phyloP scores from a whole-genome alignment of 2,888 invertebrate species.

The Clunio marinus region DNA sequence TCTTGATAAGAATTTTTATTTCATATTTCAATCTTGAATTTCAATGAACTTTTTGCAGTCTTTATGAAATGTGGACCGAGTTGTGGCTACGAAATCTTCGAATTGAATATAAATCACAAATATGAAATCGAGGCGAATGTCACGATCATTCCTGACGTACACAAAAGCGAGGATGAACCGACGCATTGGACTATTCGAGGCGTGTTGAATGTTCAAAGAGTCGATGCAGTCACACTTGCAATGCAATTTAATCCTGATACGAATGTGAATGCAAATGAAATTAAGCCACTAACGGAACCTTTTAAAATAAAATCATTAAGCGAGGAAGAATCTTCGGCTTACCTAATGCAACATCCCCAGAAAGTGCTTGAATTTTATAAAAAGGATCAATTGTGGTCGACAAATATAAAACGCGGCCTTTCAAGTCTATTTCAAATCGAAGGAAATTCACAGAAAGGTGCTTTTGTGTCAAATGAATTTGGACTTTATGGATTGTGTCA shows the following conservation, averaged over 20 bases:
- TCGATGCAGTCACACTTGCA: not conserved
- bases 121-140: constrained; percentile 14
- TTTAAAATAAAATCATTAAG: constrained; percentile 26
- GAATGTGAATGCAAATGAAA: not conserved
- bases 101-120: not conserved
- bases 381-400: constrained; percentile 60
- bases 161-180: not conserved
- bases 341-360: constrained; percentile 15
- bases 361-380: constrained; percentile 49
- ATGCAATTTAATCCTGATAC: not conserved
- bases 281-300: constrained; percentile 5
- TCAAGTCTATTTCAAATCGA: constrained; percentile 63
- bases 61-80: not conserved
- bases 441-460: constrained; percentile 47
- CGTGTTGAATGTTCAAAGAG: not conserved
- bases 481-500: constrained; percentile 58
- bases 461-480: constrained; percentile 53
- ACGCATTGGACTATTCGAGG: constrained; percentile 21
- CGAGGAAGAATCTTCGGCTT: constrained; percentile 22
- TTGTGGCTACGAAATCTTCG: constrained; percentile 15
- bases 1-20: constrained; percentile 10
- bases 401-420: constrained; percentile 64
- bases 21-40: not conserved
- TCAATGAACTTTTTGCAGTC: constrained; percentile 19
- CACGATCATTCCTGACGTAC: constrained; percentile 28